Evolutionary conservation across 2,888 invertebrate species (phyloP).

Genomic region (Lamellibrachia columna): DNA sequence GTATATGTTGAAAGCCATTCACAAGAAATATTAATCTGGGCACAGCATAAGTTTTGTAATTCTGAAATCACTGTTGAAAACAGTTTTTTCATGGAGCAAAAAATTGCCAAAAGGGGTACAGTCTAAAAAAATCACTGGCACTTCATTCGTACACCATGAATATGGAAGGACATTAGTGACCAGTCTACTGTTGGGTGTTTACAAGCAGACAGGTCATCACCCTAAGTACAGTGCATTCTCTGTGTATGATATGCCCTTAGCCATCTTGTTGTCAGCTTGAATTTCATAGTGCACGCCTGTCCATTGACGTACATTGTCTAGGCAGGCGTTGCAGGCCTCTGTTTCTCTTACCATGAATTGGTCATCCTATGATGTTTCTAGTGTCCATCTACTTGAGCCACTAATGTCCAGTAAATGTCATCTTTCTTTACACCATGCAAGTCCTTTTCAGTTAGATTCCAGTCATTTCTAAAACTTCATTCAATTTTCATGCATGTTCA

Average conservation of each 20-base stretch:
- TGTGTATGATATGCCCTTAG: too few species aligned
- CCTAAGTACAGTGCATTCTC: neutral
- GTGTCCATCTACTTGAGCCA: neutral
- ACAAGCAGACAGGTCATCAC: neutral
- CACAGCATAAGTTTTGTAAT: neutral
- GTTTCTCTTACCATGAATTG: neutral
- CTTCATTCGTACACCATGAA: neutral
- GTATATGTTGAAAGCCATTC: neutral
- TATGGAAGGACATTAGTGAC: neutral
- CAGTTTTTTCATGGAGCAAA: neutral
- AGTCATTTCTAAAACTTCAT: neutral
- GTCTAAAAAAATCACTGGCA: neutral
- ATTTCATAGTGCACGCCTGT: neutral
- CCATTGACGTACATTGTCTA: neutral
- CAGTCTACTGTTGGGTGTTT: neutral
- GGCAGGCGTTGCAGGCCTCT: neutral
- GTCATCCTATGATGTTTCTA: neutral
- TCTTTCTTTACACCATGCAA: neutral
- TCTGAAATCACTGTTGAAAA: neutral
- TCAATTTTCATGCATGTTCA: neutral
- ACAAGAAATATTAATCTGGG: neutral
- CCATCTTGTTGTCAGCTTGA: neutral
- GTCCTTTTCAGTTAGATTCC: neutral
- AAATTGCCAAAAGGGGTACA: neutral
- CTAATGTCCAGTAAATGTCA: too few species aligned